Percentiles rank a stretch among this genome's conserved stretches.
These are phyloP conservation scores for Labeo rohita DNA, from an alignment of 2,113 vertebrate genomes.

Conservation along the genomic window DNA sequence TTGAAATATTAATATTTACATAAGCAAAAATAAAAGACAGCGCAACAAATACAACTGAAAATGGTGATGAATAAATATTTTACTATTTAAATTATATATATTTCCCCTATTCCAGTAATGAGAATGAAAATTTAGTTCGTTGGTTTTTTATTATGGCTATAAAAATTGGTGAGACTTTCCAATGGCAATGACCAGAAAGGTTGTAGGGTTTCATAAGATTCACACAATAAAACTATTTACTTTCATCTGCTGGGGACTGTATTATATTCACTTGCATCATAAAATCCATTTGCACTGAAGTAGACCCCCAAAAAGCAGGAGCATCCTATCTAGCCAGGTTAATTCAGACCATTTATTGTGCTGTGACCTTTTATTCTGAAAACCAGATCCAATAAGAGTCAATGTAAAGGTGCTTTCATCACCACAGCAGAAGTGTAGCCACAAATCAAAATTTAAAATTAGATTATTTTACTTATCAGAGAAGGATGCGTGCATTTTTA, in stretches of 20 bases:
- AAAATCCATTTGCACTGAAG: background rate
- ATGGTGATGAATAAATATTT: background rate
- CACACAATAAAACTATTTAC: background rate
- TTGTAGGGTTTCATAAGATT: background rate
- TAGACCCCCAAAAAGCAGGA: background rate
- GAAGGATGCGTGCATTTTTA: background rate
- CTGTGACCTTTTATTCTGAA: background rate
- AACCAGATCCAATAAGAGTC: constrained; percentile 6
- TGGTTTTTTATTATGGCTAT: background rate
- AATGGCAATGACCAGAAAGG: background rate
- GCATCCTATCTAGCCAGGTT: background rate
- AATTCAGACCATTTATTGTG: constrained; percentile 5
- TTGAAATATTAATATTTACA: background rate
- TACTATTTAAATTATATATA: background rate
- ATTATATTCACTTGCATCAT: background rate
- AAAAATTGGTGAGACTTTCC: background rate
- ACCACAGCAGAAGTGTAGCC: background rate
- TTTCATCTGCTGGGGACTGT: background rate
- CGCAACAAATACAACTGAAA: background rate
- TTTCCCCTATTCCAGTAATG: background rate
- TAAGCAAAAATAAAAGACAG: background rate
- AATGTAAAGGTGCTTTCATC: background rate
- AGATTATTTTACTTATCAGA: constrained; percentile 1
- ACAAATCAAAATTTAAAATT: constrained; percentile 22
- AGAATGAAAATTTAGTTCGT: background rate